Evolutionary conservation across 2,797 vertebrate genomes (phyloP), one percentile per base, ranked within the genome.

Genomic region (Hoplostethus atlanticus): DNA sequence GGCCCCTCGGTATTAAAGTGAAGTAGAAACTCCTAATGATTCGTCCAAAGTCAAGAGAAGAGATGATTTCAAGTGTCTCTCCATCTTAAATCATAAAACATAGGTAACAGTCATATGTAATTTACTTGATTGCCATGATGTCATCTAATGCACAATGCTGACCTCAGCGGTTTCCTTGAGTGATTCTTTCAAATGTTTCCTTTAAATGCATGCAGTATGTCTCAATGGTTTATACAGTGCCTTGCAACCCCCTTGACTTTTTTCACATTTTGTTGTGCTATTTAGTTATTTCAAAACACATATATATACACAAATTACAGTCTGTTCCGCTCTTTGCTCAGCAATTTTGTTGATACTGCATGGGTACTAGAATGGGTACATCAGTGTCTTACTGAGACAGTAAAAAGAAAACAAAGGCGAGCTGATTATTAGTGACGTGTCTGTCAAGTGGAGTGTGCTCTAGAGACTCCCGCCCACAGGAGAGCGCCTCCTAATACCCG

Each of bases 401-500:
- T 47, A 58, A 40, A 16, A 46, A 51, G 46, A 38, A 48, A 48
- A 1, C 17, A 48, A 9, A 25, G 15, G 10, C 38, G 67, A 53
- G 51, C 57, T 83, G 79, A 79, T 84, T 83, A 80, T 80, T 60
- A 73, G 70, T 69, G 79, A 64, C 31, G 47, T 65, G 57, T 65
- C 65, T 80, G 67, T 77, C 73, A 68, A 77, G 57, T 72, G 63
- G 57, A 76, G n/a, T 25, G 4, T 2, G 2, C 77, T 50, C 68
- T 10, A 57, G 80, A 84, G 74, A 75, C 67, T 60, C 51, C 68
- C 75, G 17, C 53, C 54, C 62, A 42, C 6, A 8, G 10, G 16
- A 34, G 51, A 58, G 71, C 69, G n/a, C 30, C 75, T 67, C 60
- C 46, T 64, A 40, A 42, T 79, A 79, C 64, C 79, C 58, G 61